Conservation (phyloP, 2,797 vertebrate genomes). For the Fistularia commersonii region DNA sequence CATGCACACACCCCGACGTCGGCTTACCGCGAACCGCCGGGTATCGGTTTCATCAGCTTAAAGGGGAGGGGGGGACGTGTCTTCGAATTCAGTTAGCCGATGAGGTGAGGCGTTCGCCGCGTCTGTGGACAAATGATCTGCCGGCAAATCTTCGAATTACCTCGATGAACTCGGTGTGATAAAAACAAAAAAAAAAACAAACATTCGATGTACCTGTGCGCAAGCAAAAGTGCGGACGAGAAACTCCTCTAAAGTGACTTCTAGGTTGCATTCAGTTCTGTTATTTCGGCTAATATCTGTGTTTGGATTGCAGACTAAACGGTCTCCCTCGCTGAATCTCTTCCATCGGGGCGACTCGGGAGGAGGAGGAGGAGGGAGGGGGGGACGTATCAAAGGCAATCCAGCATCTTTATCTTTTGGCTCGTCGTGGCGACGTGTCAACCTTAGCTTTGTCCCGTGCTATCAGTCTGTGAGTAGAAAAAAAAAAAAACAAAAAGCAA, state of each 20-base stretch:
- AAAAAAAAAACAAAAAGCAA: constrained; percentile 26
- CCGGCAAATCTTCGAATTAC: constrained; percentile 23
- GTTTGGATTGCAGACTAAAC: constrained; percentile 28
- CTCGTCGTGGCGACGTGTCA: constrained; percentile 19
- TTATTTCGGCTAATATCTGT: constrained; percentile 71
- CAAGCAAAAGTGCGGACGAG: constrained; percentile 56
- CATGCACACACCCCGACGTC: constrained; percentile 5
- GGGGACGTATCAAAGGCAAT: constrained; percentile 8
- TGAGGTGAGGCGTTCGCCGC: constrained; percentile 11
- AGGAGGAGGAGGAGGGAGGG: no score
- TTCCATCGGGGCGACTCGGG: constrained; percentile 11
- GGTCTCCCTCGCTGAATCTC: constrained; percentile 4
- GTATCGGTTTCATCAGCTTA: no score
- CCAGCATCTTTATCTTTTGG: constrained; percentile 2
- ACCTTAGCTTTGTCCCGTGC: constrained; percentile 33
- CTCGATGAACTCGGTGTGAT: constrained; percentile 11
- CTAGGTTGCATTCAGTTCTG: constrained; percentile 75
- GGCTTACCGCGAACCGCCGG: no score
- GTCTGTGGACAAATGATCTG: constrained; percentile 23
- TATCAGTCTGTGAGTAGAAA: constrained; percentile 49
- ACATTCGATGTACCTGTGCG: constrained; percentile 25
- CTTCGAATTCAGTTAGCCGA: constrained; percentile 7
- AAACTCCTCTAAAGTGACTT: constrained; percentile 72
- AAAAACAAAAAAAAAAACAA: constrained; percentile 19
- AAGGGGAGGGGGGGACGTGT: neutral